Evolutionary conservation across 2,113 vertebrate genomes (phyloP).

Genomic region (Caloenas nicobarica): DNA sequence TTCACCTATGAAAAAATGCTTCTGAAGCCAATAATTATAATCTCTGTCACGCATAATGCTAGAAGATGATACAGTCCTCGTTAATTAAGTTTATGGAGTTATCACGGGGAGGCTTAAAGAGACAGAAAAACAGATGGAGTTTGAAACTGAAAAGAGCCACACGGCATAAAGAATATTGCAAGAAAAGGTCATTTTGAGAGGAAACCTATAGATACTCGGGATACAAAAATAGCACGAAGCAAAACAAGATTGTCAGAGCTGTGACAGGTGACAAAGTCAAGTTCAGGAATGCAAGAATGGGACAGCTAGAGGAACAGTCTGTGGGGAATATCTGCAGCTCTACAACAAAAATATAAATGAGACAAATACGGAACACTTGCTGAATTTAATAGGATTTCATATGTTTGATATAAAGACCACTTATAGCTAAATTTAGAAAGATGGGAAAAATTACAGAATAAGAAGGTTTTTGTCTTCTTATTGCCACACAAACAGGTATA

Average conservation of each 20-base stretch:
- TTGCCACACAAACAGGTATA: background rate
- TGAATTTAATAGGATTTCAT: background rate
- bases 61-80: background rate
- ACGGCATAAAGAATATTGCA: background rate
- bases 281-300: background rate
- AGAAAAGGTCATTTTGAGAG: background rate
- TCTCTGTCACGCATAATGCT: fast-evolving
- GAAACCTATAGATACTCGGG: background rate
- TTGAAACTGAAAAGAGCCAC: background rate
- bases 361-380: background rate
- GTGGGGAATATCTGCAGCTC: background rate
- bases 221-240: background rate
- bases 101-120: background rate
- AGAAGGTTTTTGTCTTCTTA: background rate
- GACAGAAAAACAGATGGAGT: background rate
- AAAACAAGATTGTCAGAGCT: background rate
- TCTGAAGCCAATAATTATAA: background rate
- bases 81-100: background rate
- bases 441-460: background rate
- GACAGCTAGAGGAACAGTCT: background rate
- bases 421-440: background rate
- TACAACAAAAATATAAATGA: fast-evolving
- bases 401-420: background rate
- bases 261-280: background rate
- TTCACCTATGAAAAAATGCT: background rate